Evolutionary conservation across 2,797 vertebrate species (phyloP).

Genomic region (Danio kyathit): DNA sequence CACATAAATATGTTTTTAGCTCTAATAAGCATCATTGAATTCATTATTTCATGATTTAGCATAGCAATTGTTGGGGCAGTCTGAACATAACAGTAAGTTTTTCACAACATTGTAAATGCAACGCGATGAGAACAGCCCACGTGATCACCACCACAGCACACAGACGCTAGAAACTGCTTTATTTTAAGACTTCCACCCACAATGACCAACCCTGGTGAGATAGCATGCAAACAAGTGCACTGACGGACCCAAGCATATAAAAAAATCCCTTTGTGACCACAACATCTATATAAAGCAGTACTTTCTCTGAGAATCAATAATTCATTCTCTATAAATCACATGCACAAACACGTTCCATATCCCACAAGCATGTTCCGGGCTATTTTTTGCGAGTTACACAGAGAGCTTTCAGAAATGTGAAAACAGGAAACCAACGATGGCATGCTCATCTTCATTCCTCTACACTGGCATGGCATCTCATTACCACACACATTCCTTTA

Average conservation of each 20-base stretch:
- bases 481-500: conserved; percentile 71
- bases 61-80: too few species aligned
- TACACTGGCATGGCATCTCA: conserved; percentile 68
- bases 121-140: conserved; percentile 9
- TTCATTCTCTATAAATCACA: conserved; percentile 12
- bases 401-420: conserved; percentile 39
- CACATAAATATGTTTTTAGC: too few species aligned
- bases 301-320: conserved; percentile 28
- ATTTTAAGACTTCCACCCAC: conserved; percentile 4
- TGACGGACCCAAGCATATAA: conserved; percentile 3
- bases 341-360: conserved; percentile 12
- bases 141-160: conserved; percentile 15
- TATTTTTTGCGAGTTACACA: conserved; percentile 42
- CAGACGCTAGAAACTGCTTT: not conserved
- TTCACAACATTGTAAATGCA: too few species aligned
- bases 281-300: conserved; percentile 19
- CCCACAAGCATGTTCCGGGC: conserved; percentile 16
- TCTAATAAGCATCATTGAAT: too few species aligned
- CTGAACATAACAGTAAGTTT: too few species aligned
- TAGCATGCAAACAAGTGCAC: not conserved
- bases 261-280: not conserved
- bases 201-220: not conserved
- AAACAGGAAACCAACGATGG: conserved; percentile 72
- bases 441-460: conserved; percentile 68
- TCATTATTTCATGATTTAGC: too few species aligned